These are phyloP conservation scores for Oreochromis grahami DNA, from an alignment of 2,797 vertebrate species.

Conservation along the genomic window DNA sequence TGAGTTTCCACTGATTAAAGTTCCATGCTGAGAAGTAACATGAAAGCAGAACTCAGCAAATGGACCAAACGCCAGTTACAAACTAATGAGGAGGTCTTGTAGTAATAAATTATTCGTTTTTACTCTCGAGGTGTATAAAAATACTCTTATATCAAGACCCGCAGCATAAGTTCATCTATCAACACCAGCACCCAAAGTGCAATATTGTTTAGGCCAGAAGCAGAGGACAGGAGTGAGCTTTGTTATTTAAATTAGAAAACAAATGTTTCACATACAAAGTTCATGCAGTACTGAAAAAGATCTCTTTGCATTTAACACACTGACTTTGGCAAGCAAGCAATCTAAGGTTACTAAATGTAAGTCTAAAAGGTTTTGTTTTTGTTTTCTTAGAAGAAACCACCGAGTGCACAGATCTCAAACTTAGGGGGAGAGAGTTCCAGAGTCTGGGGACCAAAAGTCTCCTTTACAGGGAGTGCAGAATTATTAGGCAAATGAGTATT, in stretches of 20 bases:
- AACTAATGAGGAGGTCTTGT: neutral
- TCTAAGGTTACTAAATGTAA: neutral
- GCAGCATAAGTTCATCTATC: neutral
- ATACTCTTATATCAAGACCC: neutral
- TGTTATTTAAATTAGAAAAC: neutral
- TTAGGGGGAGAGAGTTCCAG: neutral
- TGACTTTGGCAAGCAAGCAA: neutral
- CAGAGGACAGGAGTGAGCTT: neutral
- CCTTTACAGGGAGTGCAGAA: no score
- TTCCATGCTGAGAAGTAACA: constrained; percentile 1
- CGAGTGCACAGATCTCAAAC: neutral
- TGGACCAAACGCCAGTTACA: neutral
- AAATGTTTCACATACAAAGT: neutral
- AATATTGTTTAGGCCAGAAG: neutral
- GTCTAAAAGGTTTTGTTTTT: neutral
- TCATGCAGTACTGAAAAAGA: neutral
- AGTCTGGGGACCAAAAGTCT: neutral
- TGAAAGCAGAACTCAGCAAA: constrained; percentile 12
- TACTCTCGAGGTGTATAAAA: neutral
- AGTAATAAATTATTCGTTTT: neutral
- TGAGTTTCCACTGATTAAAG: constrained; percentile 18
- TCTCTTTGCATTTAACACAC: neutral
- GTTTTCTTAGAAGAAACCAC: neutral
- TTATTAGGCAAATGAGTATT: no score
- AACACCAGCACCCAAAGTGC: neutral